Conservation (phyloP, 2,888 invertebrate species). For the Orthonychiurus folsomi region DNA sequence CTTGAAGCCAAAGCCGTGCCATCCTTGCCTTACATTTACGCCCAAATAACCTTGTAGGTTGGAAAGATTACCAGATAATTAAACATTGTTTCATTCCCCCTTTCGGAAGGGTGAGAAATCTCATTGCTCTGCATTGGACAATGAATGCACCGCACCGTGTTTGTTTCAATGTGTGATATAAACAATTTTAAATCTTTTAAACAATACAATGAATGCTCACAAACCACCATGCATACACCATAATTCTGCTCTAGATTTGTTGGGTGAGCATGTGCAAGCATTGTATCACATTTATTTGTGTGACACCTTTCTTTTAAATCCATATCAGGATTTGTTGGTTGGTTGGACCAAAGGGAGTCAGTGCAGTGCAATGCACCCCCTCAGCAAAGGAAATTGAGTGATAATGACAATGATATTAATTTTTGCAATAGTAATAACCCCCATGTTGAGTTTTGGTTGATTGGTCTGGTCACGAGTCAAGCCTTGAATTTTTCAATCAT, state of each 20-base stretch:
- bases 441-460: no score
- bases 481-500: no score
- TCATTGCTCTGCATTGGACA: not conserved
- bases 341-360: no score
- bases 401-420: not conserved
- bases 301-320: not conserved
- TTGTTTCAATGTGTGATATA: not conserved
- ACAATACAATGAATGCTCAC: not conserved
- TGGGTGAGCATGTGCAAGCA: not conserved
- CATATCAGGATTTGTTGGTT: no score
- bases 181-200: not conserved
- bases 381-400: not conserved
- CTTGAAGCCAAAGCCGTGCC: no score
- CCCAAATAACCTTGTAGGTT: not conserved
- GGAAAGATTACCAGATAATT: not conserved
- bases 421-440: no score
- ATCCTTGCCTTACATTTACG: not conserved
- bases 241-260: not conserved
- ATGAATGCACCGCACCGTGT: no score
- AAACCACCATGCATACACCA: not conserved
- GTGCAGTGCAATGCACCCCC: not conserved
- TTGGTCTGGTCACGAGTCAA: no score
- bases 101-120: not conserved
- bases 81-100: not conserved
- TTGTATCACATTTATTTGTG: not conserved